Base-by-base conservation (phyloP, 2,113 vertebrate species). In the Aythya baeri region DNA sequence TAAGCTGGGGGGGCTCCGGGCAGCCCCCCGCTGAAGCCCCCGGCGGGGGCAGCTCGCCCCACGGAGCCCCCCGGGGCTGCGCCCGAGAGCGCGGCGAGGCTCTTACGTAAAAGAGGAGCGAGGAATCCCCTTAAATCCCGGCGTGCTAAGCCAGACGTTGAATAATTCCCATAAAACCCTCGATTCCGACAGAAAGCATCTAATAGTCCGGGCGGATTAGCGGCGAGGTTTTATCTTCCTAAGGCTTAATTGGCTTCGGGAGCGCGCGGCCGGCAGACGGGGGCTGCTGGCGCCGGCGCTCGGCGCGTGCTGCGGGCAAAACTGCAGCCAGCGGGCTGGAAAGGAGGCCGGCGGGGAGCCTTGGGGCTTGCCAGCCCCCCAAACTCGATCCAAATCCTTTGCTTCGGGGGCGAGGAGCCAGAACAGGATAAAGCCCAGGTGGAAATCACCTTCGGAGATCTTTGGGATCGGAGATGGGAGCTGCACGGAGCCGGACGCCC, bases 71-170 rank as follows among this genome's bases (percentile, higher is more conserved):
- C 83, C 31, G 29, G 13, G 23, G 46, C 12, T 1, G 25, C 7
- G 29, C 34, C 14, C 2, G 65, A 25, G 31, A 23, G 25, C 3
- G 31, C 62, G 9, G 77, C 20, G 9, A 49, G 54, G 59, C 46
- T 76, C 89, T 92, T 89, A 92, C 31, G 72, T 94, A 86, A 94
- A 94, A 32, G 49, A 2, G 57, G n/a, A 74, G 75, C 10, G 17
- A 89, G 89, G 93, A 62, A 86, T 94, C 81, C 76, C 89, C 86
- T 83, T 89, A 86, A 92, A 77, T 86, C 93, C 72, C 83, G 5
- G 52, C 46, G 31, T 15, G 77, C 52, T 91, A 83, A 91, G 90
- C 92, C 93, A 15, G 43, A 31, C 34, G 5, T 52, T 77, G 23
- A 43, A 27, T 85, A 92, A 94, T 92, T 92, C 89, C 86, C 76